Conservation (phyloP, 2,797 vertebrate genomes). For the Mustela erminea region DNA sequence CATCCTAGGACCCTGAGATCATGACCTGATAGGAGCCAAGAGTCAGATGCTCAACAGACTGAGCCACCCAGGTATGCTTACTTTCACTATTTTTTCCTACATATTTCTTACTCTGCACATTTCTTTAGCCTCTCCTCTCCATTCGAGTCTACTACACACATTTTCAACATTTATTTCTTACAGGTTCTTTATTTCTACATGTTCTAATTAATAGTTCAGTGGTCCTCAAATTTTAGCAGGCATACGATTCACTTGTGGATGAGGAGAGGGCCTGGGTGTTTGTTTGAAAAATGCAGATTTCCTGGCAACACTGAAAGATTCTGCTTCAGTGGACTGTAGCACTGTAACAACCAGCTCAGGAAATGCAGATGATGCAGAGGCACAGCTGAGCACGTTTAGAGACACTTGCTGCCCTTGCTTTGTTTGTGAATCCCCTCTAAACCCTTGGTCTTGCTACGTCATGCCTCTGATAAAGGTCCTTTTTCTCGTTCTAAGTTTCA, state of each 20-base stretch:
- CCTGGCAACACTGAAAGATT: background rate
- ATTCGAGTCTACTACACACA: background rate
- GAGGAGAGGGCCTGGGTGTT: background rate
- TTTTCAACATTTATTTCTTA: background rate
- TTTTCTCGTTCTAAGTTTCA: background rate
- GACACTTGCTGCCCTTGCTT: background rate
- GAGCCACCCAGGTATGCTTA: background rate
- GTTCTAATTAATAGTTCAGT: background rate
- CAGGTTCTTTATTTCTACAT: background rate
- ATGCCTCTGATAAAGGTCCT: background rate
- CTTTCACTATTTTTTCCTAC: background rate
- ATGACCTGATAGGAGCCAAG: background rate
- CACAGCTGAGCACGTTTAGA: background rate
- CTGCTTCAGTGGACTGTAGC: background rate
- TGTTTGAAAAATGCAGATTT: background rate
- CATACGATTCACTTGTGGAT: background rate
- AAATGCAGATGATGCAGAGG: background rate
- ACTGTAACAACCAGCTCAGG: background rate
- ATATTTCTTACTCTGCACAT: background rate
- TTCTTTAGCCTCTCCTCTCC: background rate
- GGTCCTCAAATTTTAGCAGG: constrained; percentile 1
- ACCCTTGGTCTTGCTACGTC: background rate
- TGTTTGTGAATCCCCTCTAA: background rate
- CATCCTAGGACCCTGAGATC: background rate
- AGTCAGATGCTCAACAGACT: background rate